Percentiles rank a stretch among this genome's conserved stretches.
Evolutionary conservation across 2,797 vertebrate genomes (phyloP).

Genomic region (Pempheris klunzingeri): DNA sequence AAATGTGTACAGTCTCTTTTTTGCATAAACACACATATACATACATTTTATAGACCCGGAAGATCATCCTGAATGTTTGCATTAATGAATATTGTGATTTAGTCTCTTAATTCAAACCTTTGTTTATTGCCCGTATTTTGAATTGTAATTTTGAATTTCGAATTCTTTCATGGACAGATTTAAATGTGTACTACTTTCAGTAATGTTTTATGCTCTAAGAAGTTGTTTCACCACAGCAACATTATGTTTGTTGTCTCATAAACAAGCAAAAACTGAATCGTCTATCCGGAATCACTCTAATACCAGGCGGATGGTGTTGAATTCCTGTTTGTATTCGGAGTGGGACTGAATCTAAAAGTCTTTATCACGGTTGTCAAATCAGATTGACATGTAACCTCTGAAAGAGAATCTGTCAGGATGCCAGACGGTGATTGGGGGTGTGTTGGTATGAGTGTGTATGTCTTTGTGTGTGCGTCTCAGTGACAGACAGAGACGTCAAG

Average conservation of each 20-base stretch:
- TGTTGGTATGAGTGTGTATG: slow-evolving; percentile 37
- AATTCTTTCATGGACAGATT: no score
- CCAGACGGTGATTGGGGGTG: slow-evolving; percentile 48
- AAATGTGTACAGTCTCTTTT: no score
- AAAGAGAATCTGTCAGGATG: slow-evolving; percentile 58
- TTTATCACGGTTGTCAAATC: slow-evolving; percentile 72
- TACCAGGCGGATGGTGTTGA: no score
- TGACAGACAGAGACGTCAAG: slow-evolving; percentile 80
- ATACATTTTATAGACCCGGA: neutral
- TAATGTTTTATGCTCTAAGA: neutral
- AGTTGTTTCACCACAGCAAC: neutral
- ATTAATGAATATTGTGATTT: neutral
- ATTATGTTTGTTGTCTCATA: no score
- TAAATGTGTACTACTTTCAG: neutral
- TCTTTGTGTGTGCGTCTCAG: slow-evolving; percentile 54
- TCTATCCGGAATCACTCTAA: no score
- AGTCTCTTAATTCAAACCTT: neutral
- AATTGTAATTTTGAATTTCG: no score
- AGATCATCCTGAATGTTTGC: neutral
- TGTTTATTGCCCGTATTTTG: no score
- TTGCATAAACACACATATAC: no score
- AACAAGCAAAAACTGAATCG: no score
- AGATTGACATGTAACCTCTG: slow-evolving; percentile 77
- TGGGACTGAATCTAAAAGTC: slow-evolving; percentile 38
- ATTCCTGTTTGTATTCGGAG: slow-evolving; percentile 13